phyloP scores from a whole-genome alignment of 1,140 invertebrate genomes.

The Muscidifurax raptorellus region DNA sequence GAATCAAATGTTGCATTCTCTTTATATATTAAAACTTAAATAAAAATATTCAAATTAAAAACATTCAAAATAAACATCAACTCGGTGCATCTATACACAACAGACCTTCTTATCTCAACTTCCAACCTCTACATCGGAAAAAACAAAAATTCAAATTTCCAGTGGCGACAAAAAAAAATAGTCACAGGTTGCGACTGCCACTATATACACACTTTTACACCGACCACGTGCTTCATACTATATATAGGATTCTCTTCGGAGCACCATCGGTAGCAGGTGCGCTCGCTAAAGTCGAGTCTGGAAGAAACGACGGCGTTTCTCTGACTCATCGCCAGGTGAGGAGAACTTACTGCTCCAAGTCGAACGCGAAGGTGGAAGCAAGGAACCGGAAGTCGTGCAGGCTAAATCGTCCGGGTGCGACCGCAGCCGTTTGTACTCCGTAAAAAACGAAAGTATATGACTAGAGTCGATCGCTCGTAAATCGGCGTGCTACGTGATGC shows the following conservation, averaged over 20 bases:
- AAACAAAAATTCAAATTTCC: not conserved
- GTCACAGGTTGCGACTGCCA: slow-evolving; percentile 12
- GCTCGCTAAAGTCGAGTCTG: slow-evolving; percentile 21
- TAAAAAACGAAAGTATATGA: slow-evolving; percentile 17
- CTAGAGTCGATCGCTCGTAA: not conserved
- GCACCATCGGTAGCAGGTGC: slow-evolving; percentile 60
- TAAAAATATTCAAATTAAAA: too few relatives aligned
- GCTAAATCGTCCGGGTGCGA: slow-evolving; percentile 35
- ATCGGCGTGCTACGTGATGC: not conserved
- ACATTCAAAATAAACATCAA: too few relatives aligned
- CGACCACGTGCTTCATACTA: not conserved
- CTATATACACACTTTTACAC: not conserved
- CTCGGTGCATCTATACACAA: too few relatives aligned
- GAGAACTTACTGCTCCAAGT: slow-evolving; percentile 41
- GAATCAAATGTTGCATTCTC: too few relatives aligned
- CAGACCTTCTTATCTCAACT: not conserved
- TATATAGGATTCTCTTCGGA: slow-evolving; percentile 54
- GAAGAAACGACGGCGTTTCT: slow-evolving; percentile 56
- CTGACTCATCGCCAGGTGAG: slow-evolving; percentile 69
- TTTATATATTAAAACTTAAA: too few relatives aligned
- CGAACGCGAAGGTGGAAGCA: slow-evolving; percentile 37
- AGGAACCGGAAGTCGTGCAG: slow-evolving; percentile 60
- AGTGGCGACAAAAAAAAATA: not conserved
- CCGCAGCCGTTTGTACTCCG: slow-evolving; percentile 10
- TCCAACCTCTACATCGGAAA: not conserved